Evolutionary conservation across 2,797 vertebrate genomes (phyloP).

Genomic region (Amazona finschi): DNA sequence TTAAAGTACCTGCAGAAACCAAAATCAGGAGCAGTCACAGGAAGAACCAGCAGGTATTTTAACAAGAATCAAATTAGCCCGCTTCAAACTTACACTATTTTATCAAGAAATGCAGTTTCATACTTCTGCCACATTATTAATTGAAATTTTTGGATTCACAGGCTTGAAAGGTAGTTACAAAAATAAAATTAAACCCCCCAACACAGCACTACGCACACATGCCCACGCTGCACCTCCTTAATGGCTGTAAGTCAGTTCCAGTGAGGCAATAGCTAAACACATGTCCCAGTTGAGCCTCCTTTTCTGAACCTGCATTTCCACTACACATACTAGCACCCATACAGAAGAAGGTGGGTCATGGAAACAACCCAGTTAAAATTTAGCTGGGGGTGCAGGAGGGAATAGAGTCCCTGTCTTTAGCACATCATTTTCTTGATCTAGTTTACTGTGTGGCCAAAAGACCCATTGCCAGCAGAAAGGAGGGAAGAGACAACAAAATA

Average conservation of each 20-base stretch:
- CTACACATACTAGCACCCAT: neutral
- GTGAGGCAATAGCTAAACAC: neutral
- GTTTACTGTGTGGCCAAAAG: neutral
- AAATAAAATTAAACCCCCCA: neutral
- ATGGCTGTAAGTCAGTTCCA: neutral
- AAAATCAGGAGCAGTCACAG: neutral
- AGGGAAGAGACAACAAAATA: neutral
- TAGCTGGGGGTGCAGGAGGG: fast-evolving
- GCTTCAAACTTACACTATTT: neutral
- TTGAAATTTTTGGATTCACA: neutral
- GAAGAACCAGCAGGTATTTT: neutral
- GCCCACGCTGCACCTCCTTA: neutral
- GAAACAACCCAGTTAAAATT: neutral
- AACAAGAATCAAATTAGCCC: neutral
- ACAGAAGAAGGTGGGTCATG: neutral
- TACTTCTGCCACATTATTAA: neutral
- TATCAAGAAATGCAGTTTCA: neutral
- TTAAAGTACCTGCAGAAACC: neutral
- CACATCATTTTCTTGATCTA: neutral
- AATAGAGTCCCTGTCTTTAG: neutral
- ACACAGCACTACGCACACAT: neutral
- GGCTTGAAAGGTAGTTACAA: neutral
- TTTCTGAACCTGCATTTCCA: neutral
- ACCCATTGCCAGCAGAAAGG: neutral
- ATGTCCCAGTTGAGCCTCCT: neutral